A percentile compares a stretch with the other conserved stretches of the same genome.
phyloP scores from a whole-genome alignment of 92 coral and sea anemone genomes.

The Porites lobata region DNA sequence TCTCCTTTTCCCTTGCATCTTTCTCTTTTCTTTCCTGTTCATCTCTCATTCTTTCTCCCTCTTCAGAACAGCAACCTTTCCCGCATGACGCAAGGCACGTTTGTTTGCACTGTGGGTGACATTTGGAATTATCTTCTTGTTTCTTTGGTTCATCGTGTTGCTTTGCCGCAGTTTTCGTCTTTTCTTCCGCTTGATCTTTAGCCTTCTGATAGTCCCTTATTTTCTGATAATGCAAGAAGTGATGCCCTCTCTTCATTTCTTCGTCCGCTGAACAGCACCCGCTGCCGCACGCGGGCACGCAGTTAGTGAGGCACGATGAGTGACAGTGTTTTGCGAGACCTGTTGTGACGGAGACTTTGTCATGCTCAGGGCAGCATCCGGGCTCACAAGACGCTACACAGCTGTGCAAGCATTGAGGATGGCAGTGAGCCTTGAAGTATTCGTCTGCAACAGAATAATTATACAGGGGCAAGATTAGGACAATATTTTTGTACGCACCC shows the following conservation, averaged over 20 bases:
- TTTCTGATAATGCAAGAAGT: conserved; percentile 71
- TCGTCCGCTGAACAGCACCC: conserved; percentile 93
- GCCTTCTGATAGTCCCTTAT: conserved; percentile 59
- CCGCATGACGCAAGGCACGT: conserved; percentile 77
- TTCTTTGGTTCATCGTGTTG: conserved; percentile 45
- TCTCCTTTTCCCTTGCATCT: conserved; percentile 33
- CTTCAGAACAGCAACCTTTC: conserved; percentile 75
- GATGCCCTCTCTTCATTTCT: conserved; percentile 77
- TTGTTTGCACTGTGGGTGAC: conserved; percentile 57
- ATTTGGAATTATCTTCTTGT: conserved; percentile 26
- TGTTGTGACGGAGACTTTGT: conserved; percentile 78
- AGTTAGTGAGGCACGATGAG: conserved; percentile 70
- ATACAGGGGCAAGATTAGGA: neutral
- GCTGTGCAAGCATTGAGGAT: conserved; percentile 80
- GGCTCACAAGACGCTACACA: conserved; percentile 91
- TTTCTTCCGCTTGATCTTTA: conserved; percentile 14
- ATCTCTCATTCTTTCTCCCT: conserved; percentile 59
- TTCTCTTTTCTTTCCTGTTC: conserved; percentile 35
- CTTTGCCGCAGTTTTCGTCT: conserved; percentile 13
- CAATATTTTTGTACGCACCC: too few relatives aligned
- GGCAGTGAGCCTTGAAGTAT: conserved; percentile 89
- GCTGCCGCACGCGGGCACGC: conserved; percentile 91
- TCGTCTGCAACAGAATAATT: conserved; percentile 63
- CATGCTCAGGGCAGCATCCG: conserved; percentile 94
- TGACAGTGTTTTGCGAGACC: conserved; percentile 92